These are phyloP conservation scores for Urophycis tenuis DNA, from an alignment of 2,797 vertebrate genomes.

Conservation along the genomic window DNA sequence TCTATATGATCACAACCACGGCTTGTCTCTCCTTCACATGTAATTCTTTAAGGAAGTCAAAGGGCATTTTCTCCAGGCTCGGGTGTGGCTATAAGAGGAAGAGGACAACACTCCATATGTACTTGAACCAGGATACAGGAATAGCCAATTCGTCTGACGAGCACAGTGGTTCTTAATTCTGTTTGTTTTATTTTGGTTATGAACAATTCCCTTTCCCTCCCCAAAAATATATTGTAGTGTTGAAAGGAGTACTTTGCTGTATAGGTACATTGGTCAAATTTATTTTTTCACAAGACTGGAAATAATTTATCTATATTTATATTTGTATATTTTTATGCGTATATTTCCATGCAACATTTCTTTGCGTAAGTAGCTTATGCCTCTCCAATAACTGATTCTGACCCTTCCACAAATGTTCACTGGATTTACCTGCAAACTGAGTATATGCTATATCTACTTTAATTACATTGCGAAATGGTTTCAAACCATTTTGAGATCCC, in stretches of 20 bases:
- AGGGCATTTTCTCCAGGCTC: background rate
- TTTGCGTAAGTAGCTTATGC: too few relatives aligned
- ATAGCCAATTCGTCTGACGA: too few relatives aligned
- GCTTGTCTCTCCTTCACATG: background rate
- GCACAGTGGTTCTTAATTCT: too few relatives aligned
- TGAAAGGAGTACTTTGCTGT: too few relatives aligned
- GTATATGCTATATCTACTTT: background rate
- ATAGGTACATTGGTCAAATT: too few relatives aligned
- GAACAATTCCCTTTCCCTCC: too few relatives aligned
- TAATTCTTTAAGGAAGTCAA: background rate
- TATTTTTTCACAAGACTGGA: background rate
- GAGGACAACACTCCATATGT: background rate
- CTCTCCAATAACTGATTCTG: too few relatives aligned
- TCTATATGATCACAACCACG: background rate
- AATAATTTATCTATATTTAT: background rate
- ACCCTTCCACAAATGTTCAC: background rate
- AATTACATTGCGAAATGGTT: background rate
- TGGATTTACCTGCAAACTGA: background rate
- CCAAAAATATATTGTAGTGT: too few relatives aligned
- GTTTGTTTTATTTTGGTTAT: too few relatives aligned
- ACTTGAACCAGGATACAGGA: background rate
- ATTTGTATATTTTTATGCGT: too few relatives aligned
- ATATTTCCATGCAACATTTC: too few relatives aligned
- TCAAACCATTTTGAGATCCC: background rate
- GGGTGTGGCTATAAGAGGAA: background rate